Conservation (phyloP, 2,797 vertebrate genomes). For the Glyptemys insculpta region DNA sequence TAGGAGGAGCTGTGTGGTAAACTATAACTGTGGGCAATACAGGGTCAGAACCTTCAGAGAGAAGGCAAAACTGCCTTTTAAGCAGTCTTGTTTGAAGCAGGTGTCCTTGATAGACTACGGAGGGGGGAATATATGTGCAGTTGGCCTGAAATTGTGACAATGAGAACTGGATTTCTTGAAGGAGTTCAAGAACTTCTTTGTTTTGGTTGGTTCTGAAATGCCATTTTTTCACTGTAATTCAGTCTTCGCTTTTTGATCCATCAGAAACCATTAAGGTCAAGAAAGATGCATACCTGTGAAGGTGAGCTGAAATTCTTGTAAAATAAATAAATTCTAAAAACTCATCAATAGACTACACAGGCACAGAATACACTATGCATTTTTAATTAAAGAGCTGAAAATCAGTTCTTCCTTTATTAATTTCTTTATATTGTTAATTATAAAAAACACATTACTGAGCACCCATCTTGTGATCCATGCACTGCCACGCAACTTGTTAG, state of each 20-base stretch:
- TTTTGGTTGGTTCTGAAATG: neutral
- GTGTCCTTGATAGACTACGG: neutral
- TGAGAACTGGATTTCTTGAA: neutral
- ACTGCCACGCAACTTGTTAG: neutral
- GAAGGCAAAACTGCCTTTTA: neutral
- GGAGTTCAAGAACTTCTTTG: neutral
- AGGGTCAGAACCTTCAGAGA: neutral
- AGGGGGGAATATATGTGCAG: neutral
- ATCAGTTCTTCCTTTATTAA: neutral
- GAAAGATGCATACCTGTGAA: neutral
- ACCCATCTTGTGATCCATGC: neutral
- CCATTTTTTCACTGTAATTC: neutral
- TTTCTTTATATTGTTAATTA: neutral
- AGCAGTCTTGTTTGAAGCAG: neutral
- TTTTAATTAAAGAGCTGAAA: neutral
- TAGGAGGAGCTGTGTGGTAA: neutral
- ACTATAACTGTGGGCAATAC: neutral
- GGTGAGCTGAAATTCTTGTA: too few relatives aligned
- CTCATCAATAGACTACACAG: too few relatives aligned
- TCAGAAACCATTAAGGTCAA: neutral
- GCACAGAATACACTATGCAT: too few relatives aligned
- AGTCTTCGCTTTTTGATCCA: neutral
- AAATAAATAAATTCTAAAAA: too few relatives aligned
- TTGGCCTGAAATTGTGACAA: neutral
- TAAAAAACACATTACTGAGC: neutral